phyloP scores from a whole-genome alignment of 2,797 vertebrate genomes.

The Chaetodon trifasciatus region DNA sequence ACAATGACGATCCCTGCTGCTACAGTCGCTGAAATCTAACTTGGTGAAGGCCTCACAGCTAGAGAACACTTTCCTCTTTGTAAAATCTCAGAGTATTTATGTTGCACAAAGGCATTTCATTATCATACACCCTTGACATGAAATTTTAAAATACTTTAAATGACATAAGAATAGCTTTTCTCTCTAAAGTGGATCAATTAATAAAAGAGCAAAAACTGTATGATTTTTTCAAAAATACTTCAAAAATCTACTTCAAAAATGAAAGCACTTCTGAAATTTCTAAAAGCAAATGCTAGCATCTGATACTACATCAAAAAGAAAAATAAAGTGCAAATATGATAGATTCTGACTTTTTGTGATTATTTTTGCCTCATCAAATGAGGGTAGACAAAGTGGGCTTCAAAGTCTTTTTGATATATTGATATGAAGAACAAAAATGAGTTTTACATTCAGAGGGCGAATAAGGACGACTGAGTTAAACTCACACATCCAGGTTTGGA shows the following conservation, averaged over 20 bases:
- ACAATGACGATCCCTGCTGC: slow-evolving; percentile 2
- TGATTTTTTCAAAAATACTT: background rate
- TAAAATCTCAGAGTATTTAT: background rate
- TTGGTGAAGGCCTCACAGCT: background rate
- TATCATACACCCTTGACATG: background rate
- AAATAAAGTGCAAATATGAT: background rate
- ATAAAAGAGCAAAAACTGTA: background rate
- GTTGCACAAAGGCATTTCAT: background rate
- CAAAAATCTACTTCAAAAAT: background rate
- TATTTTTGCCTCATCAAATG: background rate
- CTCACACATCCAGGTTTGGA: background rate
- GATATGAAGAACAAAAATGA: background rate
- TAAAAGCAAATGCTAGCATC: background rate
- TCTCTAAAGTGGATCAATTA: background rate
- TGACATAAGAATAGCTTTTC: background rate
- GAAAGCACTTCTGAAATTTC: background rate
- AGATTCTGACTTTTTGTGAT: background rate
- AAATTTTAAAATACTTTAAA: background rate
- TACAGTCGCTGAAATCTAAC: slow-evolving; percentile 19
- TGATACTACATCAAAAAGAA: background rate
- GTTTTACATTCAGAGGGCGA: background rate
- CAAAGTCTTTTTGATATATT: background rate
- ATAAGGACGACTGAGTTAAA: background rate
- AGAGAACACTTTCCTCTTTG: background rate
- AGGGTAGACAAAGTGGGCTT: background rate